A percentile compares a stretch with the other conserved stretches of the same genome.
Evolutionary conservation across 2,888 invertebrate species (phyloP).

Genomic region (Sphaerophoria taeniata): DNA sequence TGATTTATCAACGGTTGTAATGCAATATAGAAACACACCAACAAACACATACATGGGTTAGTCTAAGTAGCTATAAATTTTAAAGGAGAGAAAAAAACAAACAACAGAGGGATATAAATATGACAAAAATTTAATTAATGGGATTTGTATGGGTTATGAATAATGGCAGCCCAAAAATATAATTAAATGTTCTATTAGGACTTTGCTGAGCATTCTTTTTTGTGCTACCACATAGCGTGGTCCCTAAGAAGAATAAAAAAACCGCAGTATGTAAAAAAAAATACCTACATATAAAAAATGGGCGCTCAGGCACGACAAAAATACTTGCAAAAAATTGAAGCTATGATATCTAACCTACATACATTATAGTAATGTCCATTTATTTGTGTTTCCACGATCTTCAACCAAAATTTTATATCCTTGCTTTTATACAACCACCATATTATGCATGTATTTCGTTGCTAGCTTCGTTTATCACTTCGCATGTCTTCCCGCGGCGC

Average conservation of each 20-base stretch:
- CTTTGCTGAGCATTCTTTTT: conserved; percentile 40
- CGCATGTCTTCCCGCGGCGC: conserved; percentile 63
- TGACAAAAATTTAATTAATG: conserved; percentile 51
- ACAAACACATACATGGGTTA: too few relatives aligned
- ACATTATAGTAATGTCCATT: conserved; percentile 69
- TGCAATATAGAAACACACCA: too few relatives aligned
- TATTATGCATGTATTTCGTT: conserved; percentile 59
- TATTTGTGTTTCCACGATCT: conserved; percentile 59
- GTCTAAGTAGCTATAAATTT: too few relatives aligned
- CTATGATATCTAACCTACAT: too few relatives aligned
- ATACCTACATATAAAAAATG: conserved; percentile 16
- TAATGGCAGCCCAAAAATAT: conserved; percentile 30
- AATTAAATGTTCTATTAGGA: conserved; percentile 42
- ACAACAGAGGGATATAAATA: conserved; percentile 4
- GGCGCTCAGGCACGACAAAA: too few relatives aligned
- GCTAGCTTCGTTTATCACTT: conserved; percentile 24
- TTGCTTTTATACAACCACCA: conserved; percentile 51
- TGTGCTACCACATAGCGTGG: conserved; percentile 26
- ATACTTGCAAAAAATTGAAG: too few relatives aligned
- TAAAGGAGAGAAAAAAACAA: too few relatives aligned
- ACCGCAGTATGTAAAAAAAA: conserved; percentile 44
- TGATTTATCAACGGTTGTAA: too few relatives aligned
- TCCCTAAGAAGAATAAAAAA: conserved; percentile 34
- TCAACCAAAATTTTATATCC: conserved; percentile 53
- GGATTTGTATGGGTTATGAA: conserved; percentile 63